Percentiles rank a stretch among this genome's conserved stretches.
These are phyloP conservation scores for Helarctos malayanus DNA, from an alignment of 2,797 vertebrate genomes.

Conservation along the genomic window DNA sequence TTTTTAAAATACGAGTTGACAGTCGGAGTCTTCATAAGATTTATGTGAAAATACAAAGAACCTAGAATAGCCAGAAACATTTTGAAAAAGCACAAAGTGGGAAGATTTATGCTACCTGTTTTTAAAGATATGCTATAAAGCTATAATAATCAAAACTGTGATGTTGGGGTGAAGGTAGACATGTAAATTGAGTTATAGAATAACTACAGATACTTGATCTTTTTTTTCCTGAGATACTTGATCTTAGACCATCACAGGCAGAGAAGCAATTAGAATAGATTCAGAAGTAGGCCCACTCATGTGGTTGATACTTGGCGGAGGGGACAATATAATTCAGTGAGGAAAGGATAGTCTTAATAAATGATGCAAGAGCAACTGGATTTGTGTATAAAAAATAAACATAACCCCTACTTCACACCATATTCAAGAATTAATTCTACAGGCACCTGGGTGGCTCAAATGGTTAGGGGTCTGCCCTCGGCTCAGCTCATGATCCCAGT, in stretches of 20 bases:
- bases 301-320: not conserved
- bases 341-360: not conserved
- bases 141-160: not conserved
- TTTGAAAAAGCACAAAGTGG: not conserved
- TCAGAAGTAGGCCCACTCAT: not conserved
- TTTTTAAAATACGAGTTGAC: not conserved
- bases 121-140: slow-evolving; percentile 32
- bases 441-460: too few relatives aligned
- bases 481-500: too few relatives aligned
- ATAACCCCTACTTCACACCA: not conserved
- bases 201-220: not conserved
- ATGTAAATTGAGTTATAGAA: not conserved
- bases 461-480: too few relatives aligned
- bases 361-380: not conserved
- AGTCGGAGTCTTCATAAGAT: not conserved
- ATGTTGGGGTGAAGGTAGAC: not conserved
- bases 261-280: not conserved
- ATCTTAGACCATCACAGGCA: not conserved
- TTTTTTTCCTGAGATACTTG: not conserved
- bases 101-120: not conserved
- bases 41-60: not conserved
- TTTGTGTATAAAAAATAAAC: not conserved
- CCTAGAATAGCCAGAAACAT: not conserved
- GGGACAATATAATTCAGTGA: not conserved
- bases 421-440: not conserved